Evolutionary conservation across 2,797 vertebrate genomes (phyloP).

Genomic region (Threskiornis aethiopicus): DNA sequence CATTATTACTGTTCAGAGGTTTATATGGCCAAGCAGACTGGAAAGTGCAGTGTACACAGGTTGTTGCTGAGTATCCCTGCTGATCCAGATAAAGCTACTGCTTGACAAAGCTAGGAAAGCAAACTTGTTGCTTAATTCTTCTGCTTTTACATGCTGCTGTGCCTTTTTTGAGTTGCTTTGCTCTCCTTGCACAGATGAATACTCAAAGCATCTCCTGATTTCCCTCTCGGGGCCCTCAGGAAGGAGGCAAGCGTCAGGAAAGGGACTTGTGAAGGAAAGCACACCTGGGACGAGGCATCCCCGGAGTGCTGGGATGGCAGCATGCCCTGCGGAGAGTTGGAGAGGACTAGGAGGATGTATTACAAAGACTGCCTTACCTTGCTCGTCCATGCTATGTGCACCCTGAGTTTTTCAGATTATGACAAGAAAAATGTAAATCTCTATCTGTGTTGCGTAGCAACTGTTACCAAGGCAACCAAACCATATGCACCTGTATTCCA

Average conservation of each 20-base stretch:
- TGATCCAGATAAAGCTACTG: not conserved
- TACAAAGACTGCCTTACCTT: not conserved
- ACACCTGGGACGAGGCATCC: not conserved
- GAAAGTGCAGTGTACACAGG: not conserved
- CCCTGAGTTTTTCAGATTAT: slow-evolving; percentile 19
- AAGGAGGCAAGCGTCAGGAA: not conserved
- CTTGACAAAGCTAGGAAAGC: not conserved
- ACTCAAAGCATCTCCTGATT: not conserved
- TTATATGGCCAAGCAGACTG: not conserved
- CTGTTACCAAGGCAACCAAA: slow-evolving; percentile 54
- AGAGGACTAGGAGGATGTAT: not conserved
- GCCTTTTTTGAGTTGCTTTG: not conserved
- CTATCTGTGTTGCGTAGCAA: slow-evolving; percentile 48
- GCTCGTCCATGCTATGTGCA: not conserved
- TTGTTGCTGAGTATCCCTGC: not conserved
- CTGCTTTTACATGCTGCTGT: not conserved
- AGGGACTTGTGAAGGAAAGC: not conserved
- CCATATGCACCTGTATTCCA: slow-evolving; percentile 42
- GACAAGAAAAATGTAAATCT: slow-evolving; percentile 44
- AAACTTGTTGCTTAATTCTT: not conserved
- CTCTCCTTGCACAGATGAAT: not conserved
- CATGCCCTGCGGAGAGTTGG: not conserved
- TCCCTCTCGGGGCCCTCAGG: not conserved
- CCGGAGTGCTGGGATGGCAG: not conserved
- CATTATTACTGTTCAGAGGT: not conserved